Percentiles rank a stretch among this genome's conserved stretches.
phyloP scores from a whole-genome alignment of 2,797 vertebrate genomes.

The Dermochelys coriacea region DNA sequence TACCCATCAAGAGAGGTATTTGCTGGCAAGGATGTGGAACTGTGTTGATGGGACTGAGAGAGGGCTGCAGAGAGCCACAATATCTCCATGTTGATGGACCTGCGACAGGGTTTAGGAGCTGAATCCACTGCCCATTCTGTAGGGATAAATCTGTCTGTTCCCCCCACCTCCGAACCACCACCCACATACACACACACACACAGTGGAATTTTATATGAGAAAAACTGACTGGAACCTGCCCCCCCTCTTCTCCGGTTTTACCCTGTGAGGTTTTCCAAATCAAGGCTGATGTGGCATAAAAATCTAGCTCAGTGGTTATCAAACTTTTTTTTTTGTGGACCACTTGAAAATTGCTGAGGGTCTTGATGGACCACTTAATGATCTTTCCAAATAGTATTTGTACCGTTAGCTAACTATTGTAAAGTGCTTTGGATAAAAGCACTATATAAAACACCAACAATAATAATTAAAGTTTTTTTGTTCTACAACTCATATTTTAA shows the following conservation, averaged over 20 bases:
- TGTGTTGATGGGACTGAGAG: neutral
- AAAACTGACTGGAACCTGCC: fast-evolving
- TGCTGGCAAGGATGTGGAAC: neutral
- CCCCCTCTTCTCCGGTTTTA: neutral
- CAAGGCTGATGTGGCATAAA: neutral
- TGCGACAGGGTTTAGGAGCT: neutral
- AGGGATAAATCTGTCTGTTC: neutral
- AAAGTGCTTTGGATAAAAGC: too few relatives aligned
- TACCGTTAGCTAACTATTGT: too few relatives aligned
- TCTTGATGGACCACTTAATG: too few relatives aligned
- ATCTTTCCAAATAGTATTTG: too few relatives aligned
- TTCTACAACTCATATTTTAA: too few relatives aligned
- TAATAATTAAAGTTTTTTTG: too few relatives aligned
- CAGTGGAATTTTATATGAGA: neutral
- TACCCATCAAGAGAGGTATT: neutral
- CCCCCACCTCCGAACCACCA: neutral
- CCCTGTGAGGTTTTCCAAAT: neutral
- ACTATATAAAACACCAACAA: too few relatives aligned
- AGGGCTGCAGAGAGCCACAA: neutral
- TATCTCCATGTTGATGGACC: neutral
- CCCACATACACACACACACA: neutral
- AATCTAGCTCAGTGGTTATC: too few relatives aligned
- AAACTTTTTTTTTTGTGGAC: too few relatives aligned
- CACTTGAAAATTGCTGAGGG: too few relatives aligned
- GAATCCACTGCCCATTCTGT: neutral